Base-by-base conservation (phyloP, 2,797 vertebrate genomes). In the Crax fasciolata region DNA sequence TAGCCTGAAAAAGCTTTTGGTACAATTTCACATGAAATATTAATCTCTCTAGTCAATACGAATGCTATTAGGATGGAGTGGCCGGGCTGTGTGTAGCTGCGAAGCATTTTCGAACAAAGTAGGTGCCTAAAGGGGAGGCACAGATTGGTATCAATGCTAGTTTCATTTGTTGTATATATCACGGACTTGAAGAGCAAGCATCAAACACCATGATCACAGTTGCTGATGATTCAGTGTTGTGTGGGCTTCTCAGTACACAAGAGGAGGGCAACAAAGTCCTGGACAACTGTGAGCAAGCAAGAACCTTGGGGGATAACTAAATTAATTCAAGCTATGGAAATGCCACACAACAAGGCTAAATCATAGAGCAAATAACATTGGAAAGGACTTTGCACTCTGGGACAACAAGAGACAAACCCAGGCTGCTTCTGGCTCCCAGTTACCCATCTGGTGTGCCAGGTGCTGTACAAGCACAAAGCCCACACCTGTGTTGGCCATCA, bases 211-310 rank as follows among this genome's bases (percentile, higher is more conserved):
- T 15, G 80, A 96, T 89, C 87, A 75, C 59, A 71, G 91, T 93
- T 93, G 73, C 62, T 57, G 84, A 91, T 96, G 96, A 90, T 93
- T 97, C 96, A 96, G 86, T 93, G 80, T 73, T 86, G 62, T 82
- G 80, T 93, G 87, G 91, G 88, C 84, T 84, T 74, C 79, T 89
- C 91, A 24, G 58, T 91, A 74, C 32, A 73, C 87, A 84, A 86
- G 62, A 93, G 81, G 43, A 49, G 27, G 89, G 73, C 82, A 90
- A 89, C 78, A 92, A 81, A 83, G 92, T 71, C 78, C 82, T 4
- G 79, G 95, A 57, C 84, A 93, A 94, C 84, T 84, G 28, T 48
- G 93, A 94, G 72, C 94, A 89, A 86, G 77, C 92, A 77, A 74
- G 75, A 39, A 83, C 89, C 76, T 94, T 38, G 0, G 55, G 87